Percentiles rank a stretch among this genome's conserved stretches.
Evolutionary conservation across 2,797 vertebrate species (phyloP).

Genomic region (Propithecus perrieri): DNA sequence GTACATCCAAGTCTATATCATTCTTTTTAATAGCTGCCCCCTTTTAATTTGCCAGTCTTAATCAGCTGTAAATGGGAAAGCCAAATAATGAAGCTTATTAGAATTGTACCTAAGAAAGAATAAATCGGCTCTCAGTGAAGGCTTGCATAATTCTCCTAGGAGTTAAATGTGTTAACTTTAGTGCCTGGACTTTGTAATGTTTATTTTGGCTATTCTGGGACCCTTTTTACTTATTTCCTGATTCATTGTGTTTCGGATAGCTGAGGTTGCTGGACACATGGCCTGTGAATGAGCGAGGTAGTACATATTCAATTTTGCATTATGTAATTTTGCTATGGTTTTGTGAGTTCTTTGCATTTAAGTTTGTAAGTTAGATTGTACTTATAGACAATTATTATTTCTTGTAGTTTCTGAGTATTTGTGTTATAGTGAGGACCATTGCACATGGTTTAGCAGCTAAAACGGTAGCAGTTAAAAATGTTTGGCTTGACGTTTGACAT

Average conservation of each 20-base stretch:
- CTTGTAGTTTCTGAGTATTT: constrained; percentile 37
- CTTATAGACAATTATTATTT: constrained; percentile 12
- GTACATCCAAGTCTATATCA: constrained; percentile 71
- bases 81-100: constrained; percentile 81
- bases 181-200: constrained; percentile 71
- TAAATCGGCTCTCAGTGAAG: constrained; percentile 69
- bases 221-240: constrained; percentile 74
- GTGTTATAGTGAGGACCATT: neutral
- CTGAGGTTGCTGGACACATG: constrained; percentile 50
- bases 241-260: constrained; percentile 73
- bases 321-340: constrained; percentile 46
- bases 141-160: constrained; percentile 76
- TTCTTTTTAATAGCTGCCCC: constrained; percentile 77
- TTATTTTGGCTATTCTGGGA: constrained; percentile 79
- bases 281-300: constrained; percentile 52
- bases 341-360: neutral
- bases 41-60: constrained; percentile 80
- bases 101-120: constrained; percentile 79
- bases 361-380: constrained; percentile 28
- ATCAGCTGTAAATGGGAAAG: constrained; percentile 81
- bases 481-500: constrained; percentile 5
- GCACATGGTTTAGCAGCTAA: neutral
- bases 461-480: neutral
- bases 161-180: constrained; percentile 77
- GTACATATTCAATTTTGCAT: constrained; percentile 29